These are phyloP conservation scores for Catocala nupta DNA, from an alignment of 2,888 invertebrate species.

Conservation along the genomic window DNA sequence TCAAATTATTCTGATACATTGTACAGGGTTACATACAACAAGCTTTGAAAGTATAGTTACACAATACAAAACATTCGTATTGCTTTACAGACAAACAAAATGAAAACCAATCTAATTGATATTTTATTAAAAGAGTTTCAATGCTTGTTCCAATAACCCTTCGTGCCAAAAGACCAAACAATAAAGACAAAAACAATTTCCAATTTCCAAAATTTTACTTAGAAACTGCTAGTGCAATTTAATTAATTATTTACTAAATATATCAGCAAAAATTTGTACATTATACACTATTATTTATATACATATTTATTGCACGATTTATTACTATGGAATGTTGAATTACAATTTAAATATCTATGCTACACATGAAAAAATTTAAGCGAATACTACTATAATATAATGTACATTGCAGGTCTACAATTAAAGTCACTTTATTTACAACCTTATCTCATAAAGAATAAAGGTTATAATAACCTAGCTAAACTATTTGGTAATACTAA, in stretches of 20 bases:
- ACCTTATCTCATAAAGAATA: slow-evolving; percentile 55
- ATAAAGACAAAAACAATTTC: slow-evolving; percentile 24
- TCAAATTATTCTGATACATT: slow-evolving; percentile 43
- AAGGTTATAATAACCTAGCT: slow-evolving; percentile 56
- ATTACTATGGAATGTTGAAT: slow-evolving; percentile 83
- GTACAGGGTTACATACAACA: slow-evolving; percentile 17
- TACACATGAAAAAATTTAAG: slow-evolving; percentile 45
- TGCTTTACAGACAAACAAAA: slow-evolving; percentile 2
- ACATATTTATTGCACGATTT: slow-evolving; percentile 67
- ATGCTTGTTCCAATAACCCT: slow-evolving; percentile 22
- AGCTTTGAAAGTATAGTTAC: slow-evolving; percentile 11
- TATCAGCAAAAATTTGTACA: slow-evolving; percentile 45
- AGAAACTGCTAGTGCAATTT: slow-evolving; percentile 40
- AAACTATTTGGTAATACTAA: slow-evolving; percentile 76
- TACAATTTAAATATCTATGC: slow-evolving; percentile 52
- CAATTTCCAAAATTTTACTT: slow-evolving; percentile 26
- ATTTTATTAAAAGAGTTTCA: background rate
- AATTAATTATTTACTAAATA: slow-evolving; percentile 23
- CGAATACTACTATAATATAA: slow-evolving; percentile 29
- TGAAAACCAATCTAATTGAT: background rate
- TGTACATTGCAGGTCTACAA: slow-evolving; percentile 33
- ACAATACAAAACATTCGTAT: background rate
- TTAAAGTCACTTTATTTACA: slow-evolving; percentile 11
- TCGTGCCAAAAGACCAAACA: slow-evolving; percentile 42
- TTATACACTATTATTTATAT: slow-evolving; percentile 56